A percentile compares a stretch with the other conserved stretches of the same genome.
These are phyloP conservation scores for Gallirallus australis DNA, from an alignment of 2,797 vertebrate species.

Conservation along the genomic window DNA sequence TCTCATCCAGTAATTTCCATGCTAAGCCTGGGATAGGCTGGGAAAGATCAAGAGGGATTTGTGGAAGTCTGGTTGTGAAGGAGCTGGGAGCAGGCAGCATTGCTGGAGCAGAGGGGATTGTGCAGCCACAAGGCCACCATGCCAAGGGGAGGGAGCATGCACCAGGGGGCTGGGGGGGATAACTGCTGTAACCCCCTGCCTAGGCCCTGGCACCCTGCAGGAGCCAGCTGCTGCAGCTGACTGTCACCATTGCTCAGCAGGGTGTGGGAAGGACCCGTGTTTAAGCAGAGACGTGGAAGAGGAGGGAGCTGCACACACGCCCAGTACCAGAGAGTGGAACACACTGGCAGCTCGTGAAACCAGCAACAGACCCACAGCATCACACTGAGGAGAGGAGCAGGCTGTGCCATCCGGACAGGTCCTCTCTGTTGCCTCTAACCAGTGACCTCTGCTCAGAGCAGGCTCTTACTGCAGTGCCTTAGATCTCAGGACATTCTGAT, in stretches of 20 bases:
- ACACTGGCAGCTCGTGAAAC: neutral
- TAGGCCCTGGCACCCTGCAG: neutral
- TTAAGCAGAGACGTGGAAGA: slow-evolving; percentile 28
- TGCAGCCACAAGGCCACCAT: rapidly evolving
- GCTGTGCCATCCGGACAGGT: neutral
- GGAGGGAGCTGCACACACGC: neutral
- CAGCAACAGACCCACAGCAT: rapidly evolving
- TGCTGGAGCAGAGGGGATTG: neutral
- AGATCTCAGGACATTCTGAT: neutral
- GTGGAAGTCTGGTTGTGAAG: neutral
- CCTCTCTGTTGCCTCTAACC: neutral
- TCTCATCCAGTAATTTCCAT: neutral
- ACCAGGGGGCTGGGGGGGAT: neutral
- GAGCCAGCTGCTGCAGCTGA: neutral
- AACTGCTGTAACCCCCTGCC: neutral
- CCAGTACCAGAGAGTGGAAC: slow-evolving; percentile 67
- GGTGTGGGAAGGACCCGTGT: neutral
- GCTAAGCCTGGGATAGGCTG: neutral
- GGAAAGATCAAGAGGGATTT: neutral
- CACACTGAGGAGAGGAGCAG: neutral
- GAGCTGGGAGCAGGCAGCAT: neutral
- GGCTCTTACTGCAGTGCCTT: neutral
- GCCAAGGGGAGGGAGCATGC: neutral
- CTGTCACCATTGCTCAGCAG: neutral
- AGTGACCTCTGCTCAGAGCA: neutral